Evolutionary conservation across 2,888 invertebrate species (phyloP).

Genomic region (Cactoblastis cactorum): DNA sequence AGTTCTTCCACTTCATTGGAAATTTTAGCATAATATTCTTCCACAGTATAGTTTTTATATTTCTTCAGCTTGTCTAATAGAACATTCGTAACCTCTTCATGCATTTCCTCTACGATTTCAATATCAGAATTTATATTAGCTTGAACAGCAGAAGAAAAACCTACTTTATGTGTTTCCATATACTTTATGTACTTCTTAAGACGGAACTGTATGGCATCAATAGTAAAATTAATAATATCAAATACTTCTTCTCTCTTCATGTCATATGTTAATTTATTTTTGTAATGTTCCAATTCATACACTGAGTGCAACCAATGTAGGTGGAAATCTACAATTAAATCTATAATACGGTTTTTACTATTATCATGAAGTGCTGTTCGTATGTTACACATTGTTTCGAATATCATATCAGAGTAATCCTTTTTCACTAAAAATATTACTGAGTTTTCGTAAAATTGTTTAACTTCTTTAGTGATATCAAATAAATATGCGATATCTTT

Average conservation of each 20-base stretch:
- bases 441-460: conserved; percentile 61
- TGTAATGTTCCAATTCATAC: conserved; percentile 53
- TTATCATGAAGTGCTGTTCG: conserved; percentile 38
- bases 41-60: conserved; percentile 39
- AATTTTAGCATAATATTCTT: conserved; percentile 48
- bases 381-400: conserved; percentile 52
- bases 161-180: conserved; percentile 41
- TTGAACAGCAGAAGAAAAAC: conserved; percentile 41
- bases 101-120: conserved; percentile 70
- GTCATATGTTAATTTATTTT: conserved; percentile 32
- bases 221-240: conserved; percentile 54
- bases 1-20: conserved; percentile 44
- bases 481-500: conserved; percentile 44
- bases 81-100: conserved; percentile 41
- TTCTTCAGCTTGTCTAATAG: conserved; percentile 52
- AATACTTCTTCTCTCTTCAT: conserved; percentile 45
- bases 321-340: conserved; percentile 59
- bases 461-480: conserved; percentile 58
- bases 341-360: conserved; percentile 39
- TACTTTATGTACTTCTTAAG: conserved; percentile 55
- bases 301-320: conserved; percentile 60
- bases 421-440: conserved; percentile 56
- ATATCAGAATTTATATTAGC: conserved; percentile 48
- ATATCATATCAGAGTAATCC: conserved; percentile 58
- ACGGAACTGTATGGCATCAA: conserved; percentile 50